Evolutionary conservation across 1,140 invertebrate genomes (phyloP).

Genomic region (Drosophila littoralis): DNA sequence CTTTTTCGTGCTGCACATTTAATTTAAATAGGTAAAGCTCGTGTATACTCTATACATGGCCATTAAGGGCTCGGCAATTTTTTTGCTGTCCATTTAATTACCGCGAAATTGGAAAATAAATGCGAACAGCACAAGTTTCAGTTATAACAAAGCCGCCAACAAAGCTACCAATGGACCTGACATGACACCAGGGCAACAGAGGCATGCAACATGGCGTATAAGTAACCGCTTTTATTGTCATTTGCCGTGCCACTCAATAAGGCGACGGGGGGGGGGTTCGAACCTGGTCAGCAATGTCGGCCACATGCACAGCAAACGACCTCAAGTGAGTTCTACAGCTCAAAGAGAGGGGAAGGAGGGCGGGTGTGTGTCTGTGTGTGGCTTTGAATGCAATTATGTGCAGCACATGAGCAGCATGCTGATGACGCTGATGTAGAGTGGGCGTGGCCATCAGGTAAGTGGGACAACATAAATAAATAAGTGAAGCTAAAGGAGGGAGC

Average conservation of each 20-base stretch:
- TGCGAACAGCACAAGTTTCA: slow-evolving; percentile 1
- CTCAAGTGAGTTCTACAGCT: slow-evolving; percentile 26
- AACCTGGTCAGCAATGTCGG: slow-evolving; percentile 36
- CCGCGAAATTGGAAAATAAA: slow-evolving; percentile 30
- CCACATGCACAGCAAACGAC: slow-evolving; percentile 28
- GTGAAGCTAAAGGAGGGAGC: not conserved
- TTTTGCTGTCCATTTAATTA: slow-evolving; percentile 39
- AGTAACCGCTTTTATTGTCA: slow-evolving; percentile 73
- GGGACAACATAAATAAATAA: slow-evolving; percentile 73
- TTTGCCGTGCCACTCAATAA: slow-evolving; percentile 60
- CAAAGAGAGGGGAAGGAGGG: not conserved
- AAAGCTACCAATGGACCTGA: slow-evolving; percentile 37
- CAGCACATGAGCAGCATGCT: slow-evolving; percentile 66
- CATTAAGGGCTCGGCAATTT: too few relatives aligned
- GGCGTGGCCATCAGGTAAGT: slow-evolving; percentile 58
- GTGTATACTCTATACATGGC: too few relatives aligned
- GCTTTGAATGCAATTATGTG: slow-evolving; percentile 80
- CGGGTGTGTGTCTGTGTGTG: not conserved
- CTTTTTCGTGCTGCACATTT: not conserved
- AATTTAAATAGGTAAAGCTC: not conserved
- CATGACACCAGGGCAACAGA: slow-evolving; percentile 18
- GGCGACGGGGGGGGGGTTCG: not conserved
- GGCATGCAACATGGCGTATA: slow-evolving; percentile 65
- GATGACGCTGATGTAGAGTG: slow-evolving; percentile 4
- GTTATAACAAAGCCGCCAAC: slow-evolving; percentile 21